Conservation (phyloP, 2,888 invertebrate species). For the Amblyjoppa fuscipennis region DNA sequence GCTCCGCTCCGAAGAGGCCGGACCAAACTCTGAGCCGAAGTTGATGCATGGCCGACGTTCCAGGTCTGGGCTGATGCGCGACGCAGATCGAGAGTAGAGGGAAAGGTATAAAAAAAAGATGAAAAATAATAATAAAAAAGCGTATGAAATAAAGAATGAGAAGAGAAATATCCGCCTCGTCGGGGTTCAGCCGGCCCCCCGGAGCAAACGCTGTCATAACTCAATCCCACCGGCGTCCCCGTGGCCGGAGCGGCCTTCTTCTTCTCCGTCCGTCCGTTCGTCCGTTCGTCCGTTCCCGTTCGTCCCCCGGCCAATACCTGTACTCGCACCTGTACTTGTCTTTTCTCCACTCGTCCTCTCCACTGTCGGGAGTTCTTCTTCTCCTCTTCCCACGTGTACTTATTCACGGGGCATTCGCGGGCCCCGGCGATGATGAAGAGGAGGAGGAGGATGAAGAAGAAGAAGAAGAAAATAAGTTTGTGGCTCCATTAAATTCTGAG, state of each 20-base stretch:
- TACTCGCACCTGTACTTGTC: constrained; percentile 70
- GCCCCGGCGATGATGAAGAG: constrained; percentile 47
- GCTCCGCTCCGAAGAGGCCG: constrained; percentile 78
- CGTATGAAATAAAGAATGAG: constrained; percentile 82
- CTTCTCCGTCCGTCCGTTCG: constrained; percentile 57
- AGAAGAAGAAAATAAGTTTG: constrained; percentile 59
- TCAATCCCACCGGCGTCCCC: constrained; percentile 85
- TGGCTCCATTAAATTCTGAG: constrained; percentile 70
- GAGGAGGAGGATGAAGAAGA: constrained; percentile 41
- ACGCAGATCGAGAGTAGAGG: constrained; percentile 60
- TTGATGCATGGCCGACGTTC: constrained; percentile 85
- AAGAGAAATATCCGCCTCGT: constrained; percentile 83
- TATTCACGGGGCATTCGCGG: constrained; percentile 27
- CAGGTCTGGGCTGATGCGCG: constrained; percentile 68
- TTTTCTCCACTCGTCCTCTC: constrained; percentile 60
- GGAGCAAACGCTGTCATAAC: constrained; percentile 85
- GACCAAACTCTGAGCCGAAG: constrained; percentile 82
- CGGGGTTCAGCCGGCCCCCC: constrained; percentile 82
- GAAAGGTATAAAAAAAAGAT: constrained; percentile 40
- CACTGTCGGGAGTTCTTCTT: constrained; percentile 40
- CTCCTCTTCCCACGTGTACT: constrained; percentile 53
- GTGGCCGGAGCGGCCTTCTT: constrained; percentile 71
- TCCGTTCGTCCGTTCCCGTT: constrained; percentile 52
- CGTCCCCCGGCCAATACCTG: constrained; percentile 65
- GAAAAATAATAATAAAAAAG: constrained; percentile 60